Conservation (phyloP, 2,888 invertebrate species). For the Pteria penguin region DNA sequence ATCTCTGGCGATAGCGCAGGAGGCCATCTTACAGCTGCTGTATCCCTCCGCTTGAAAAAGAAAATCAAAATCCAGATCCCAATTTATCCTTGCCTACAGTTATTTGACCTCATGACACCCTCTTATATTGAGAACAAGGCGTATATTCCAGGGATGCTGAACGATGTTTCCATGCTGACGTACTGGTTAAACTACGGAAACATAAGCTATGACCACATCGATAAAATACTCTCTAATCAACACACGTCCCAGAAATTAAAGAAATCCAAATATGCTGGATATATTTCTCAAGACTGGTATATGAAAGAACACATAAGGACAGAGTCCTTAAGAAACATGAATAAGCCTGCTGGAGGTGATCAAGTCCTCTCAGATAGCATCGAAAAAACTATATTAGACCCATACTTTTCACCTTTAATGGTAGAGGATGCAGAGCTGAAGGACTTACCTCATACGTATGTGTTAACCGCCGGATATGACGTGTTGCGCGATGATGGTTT, state of each 20-base stretch:
- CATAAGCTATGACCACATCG: slow-evolving; percentile 61
- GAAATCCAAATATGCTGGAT: slow-evolving; percentile 60
- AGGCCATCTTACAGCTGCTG: slow-evolving; percentile 64
- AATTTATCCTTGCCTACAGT: slow-evolving; percentile 78
- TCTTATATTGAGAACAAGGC: slow-evolving; percentile 67
- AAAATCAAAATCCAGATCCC: slow-evolving; percentile 63
- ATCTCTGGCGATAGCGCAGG: slow-evolving; percentile 70
- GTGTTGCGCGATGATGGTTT: slow-evolving; percentile 79
- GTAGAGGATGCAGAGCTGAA: slow-evolving; percentile 62
- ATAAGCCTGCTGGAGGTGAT: slow-evolving; percentile 58
- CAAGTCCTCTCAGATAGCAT: slow-evolving; percentile 53
- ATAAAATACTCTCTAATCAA: slow-evolving; percentile 56
- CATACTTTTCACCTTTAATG: slow-evolving; percentile 77
- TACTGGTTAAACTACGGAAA: slow-evolving; percentile 66
- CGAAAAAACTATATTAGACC: slow-evolving; percentile 60
- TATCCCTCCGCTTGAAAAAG: slow-evolving; percentile 58
- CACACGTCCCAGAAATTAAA: slow-evolving; percentile 63
- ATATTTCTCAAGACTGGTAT: slow-evolving; percentile 56
- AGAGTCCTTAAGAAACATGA: slow-evolving; percentile 51
- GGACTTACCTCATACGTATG: slow-evolving; percentile 73
- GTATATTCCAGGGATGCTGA: slow-evolving; percentile 61
- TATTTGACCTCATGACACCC: slow-evolving; percentile 76
- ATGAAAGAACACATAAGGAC: slow-evolving; percentile 62
- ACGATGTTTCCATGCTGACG: slow-evolving; percentile 60
- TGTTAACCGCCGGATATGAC: slow-evolving; percentile 79